phyloP scores from a whole-genome alignment of 1,140 invertebrate genomes.

The Xylocopa sonorina region DNA sequence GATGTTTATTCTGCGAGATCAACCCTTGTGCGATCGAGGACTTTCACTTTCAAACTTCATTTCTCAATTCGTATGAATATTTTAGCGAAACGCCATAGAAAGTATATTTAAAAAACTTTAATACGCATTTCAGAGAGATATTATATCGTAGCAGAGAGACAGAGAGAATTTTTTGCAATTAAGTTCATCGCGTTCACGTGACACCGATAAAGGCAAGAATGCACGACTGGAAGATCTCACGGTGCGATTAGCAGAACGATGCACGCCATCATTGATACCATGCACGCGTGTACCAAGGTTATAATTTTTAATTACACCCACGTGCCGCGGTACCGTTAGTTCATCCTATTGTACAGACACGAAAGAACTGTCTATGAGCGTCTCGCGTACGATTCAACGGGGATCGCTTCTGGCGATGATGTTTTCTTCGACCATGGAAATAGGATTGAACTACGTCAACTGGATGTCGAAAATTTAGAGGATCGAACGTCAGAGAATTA shows the following conservation, averaged over 20 bases:
- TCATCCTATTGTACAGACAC: slow-evolving; percentile 1
- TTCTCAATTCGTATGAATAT: too few species aligned
- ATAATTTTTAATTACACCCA: slow-evolving; percentile 74
- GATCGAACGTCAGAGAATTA: too few species aligned
- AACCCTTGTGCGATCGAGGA: too few species aligned
- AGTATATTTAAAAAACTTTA: too few species aligned
- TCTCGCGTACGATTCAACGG: background rate
- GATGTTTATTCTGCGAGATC: too few species aligned
- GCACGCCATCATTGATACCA: slow-evolving; percentile 28
- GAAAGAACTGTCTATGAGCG: background rate
- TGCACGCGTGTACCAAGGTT: slow-evolving; percentile 53
- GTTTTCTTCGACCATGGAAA: background rate
- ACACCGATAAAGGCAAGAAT: slow-evolving; percentile 30
- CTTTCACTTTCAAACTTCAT: too few species aligned
- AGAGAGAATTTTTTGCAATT: slow-evolving; percentile 42
- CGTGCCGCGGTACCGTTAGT: slow-evolving; percentile 59
- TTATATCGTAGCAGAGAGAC: background rate
- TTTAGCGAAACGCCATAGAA: too few species aligned
- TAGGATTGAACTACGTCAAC: background rate
- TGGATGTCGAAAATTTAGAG: background rate
- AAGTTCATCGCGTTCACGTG: slow-evolving; percentile 47
- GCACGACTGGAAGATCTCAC: background rate
- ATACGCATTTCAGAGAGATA: background rate
- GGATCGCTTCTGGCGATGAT: background rate
- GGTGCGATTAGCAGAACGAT: background rate